These are phyloP conservation scores for Cheilosia grossa DNA, from an alignment of 2,888 invertebrate species.

Conservation along the genomic window DNA sequence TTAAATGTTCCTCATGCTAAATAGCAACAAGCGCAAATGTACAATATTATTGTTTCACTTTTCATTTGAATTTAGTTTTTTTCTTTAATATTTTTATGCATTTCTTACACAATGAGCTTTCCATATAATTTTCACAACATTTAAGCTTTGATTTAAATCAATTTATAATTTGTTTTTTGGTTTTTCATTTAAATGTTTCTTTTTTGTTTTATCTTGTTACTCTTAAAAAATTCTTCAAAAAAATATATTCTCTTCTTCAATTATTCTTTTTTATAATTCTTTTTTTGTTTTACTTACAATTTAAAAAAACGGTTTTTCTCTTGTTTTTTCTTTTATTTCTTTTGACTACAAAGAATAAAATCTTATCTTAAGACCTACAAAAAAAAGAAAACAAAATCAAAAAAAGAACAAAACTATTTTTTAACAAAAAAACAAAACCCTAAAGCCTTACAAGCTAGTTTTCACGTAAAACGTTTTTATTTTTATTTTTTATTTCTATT, in stretches of 20 bases:
- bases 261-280: constrained; percentile 56
- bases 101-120: constrained; percentile 70
- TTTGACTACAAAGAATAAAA: constrained; percentile 74
- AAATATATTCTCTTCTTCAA: constrained; percentile 75
- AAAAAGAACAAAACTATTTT: constrained; percentile 34
- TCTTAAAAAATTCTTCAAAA: constrained; percentile 75
- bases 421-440: constrained; percentile 57
- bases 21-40: constrained; percentile 75
- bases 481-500: constrained; percentile 43
- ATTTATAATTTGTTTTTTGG: constrained; percentile 62
- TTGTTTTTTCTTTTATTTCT: constrained; percentile 57
- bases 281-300: constrained; percentile 64
- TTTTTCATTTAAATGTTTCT: constrained; percentile 44
- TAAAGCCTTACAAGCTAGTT: constrained; percentile 66
- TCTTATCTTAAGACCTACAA: constrained; percentile 62
- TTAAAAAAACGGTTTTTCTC: constrained; percentile 25
- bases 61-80: constrained; percentile 66
- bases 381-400: constrained; percentile 46
- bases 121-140: constrained; percentile 72
- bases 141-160: constrained; percentile 75
- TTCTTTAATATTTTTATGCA: constrained; percentile 48
- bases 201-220: constrained; percentile 58
- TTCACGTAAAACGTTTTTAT: constrained; percentile 48
- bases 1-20: constrained; percentile 59
- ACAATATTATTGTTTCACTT: constrained; percentile 73